A percentile compares a stretch with the other conserved stretches of the same genome.
phyloP scores from a whole-genome alignment of 2,888 invertebrate genomes.

The Drosophila sordidula region DNA sequence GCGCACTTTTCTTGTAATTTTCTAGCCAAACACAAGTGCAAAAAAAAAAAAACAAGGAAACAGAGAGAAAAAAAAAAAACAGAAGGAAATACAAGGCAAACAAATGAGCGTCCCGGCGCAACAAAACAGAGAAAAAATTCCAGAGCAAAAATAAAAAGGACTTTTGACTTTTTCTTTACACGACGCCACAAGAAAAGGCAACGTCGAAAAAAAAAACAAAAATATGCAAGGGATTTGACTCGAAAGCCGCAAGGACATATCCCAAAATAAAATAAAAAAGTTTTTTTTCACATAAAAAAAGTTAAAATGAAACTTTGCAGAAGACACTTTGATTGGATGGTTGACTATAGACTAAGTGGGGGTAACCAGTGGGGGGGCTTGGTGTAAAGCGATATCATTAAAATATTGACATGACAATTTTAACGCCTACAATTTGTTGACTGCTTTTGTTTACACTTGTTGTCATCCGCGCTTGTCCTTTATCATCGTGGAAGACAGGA shows the following conservation, averaged over 20 bases:
- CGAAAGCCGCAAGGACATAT: slow-evolving; percentile 37
- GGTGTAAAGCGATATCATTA: slow-evolving; percentile 80
- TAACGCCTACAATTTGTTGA: slow-evolving; percentile 83
- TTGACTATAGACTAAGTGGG: slow-evolving; percentile 8
- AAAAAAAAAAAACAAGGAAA: slow-evolving; percentile 17
- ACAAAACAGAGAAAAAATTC: slow-evolving; percentile 5
- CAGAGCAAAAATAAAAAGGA: slow-evolving; percentile 57
- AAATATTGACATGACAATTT: slow-evolving; percentile 85
- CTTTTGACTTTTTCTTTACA: slow-evolving; percentile 73
- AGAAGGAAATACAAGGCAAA: slow-evolving; percentile 70
- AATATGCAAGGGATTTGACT: slow-evolving; percentile 56
- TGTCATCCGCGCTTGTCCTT: slow-evolving; percentile 8
- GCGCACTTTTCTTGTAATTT: slow-evolving; percentile 78
- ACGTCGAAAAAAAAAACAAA: slow-evolving; percentile 21
- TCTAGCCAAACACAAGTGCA: slow-evolving; percentile 68
- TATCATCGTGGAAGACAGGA: slow-evolving; percentile 7
- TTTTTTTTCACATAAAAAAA: slow-evolving; percentile 46
- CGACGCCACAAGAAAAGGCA: slow-evolving; percentile 58
- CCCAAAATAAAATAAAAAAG: slow-evolving; percentile 28
- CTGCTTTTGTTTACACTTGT: slow-evolving; percentile 53
- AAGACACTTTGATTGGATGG: slow-evolving; percentile 47
- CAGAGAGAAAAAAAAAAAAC: slow-evolving; percentile 14
- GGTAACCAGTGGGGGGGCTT: slow-evolving; percentile 5
- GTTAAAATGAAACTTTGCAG: slow-evolving; percentile 69
- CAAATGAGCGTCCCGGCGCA: slow-evolving; percentile 66